Evolutionary conservation across 92 coral and sea anemone species (phyloP).

Genomic region (Umimayanthus kanabou): DNA sequence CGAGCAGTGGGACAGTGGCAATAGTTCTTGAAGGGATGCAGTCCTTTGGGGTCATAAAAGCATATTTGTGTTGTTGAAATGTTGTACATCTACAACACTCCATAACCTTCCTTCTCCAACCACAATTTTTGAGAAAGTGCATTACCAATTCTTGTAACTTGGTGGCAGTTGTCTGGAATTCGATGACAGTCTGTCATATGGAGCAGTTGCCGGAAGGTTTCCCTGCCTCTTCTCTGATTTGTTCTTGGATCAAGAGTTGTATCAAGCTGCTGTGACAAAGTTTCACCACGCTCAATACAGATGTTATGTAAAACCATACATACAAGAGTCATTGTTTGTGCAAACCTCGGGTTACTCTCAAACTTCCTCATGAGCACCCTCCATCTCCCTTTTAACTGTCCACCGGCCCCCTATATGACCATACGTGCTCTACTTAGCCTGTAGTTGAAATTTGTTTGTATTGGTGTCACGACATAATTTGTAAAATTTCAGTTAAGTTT

Average conservation of each 20-base stretch:
- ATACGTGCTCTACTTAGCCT: too few relatives aligned
- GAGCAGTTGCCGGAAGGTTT: conserved; percentile 15
- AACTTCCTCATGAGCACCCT: too few relatives aligned
- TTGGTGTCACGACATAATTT: too few relatives aligned
- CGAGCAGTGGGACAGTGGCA: too few relatives aligned
- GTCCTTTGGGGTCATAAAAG: too few relatives aligned
- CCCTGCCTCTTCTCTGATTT: conserved; percentile 22
- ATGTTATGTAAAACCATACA: neutral
- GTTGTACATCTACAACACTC: conserved; percentile 7
- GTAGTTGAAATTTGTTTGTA: too few relatives aligned
- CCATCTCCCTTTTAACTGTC: too few relatives aligned
- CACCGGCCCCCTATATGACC: too few relatives aligned
- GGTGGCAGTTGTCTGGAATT: conserved; percentile 33
- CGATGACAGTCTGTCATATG: conserved; percentile 30
- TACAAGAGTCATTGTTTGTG: too few relatives aligned
- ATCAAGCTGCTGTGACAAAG: conserved; percentile 10
- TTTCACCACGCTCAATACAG: conserved; percentile 28
- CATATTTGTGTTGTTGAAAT: neutral
- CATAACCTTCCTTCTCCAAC: conserved; percentile 31
- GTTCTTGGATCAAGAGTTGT: neutral
- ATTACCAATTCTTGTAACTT: conserved; percentile 34
- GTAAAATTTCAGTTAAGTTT: too few relatives aligned
- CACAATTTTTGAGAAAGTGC: conserved; percentile 32
- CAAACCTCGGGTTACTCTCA: too few relatives aligned
- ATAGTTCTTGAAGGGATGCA: too few relatives aligned